A percentile compares a stretch with the other conserved stretches of the same genome.
These are phyloP conservation scores for Erinaceus europaeus DNA, from an alignment of 2,113 vertebrate genomes.

Conservation along the genomic window DNA sequence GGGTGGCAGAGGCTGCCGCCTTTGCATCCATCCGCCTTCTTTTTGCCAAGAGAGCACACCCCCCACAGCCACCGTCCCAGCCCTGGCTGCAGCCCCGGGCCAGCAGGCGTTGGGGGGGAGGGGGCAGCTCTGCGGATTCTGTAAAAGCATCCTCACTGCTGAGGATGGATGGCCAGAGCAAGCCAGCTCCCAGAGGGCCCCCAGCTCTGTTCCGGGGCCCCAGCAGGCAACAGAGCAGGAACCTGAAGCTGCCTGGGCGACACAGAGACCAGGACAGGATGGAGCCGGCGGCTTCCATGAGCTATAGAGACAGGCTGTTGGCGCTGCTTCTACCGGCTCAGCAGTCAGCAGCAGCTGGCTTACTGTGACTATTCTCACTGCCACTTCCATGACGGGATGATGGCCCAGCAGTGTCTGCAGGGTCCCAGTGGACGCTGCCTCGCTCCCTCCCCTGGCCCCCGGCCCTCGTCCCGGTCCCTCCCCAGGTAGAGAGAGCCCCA, in stretches of 20 bases:
- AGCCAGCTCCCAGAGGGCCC: neutral
- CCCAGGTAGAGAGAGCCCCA: neutral
- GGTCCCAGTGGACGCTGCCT: neutral
- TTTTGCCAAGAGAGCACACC: constrained; percentile 47
- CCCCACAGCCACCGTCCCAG: neutral
- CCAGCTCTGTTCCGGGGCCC: too few relatives aligned
- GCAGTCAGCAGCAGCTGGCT: neutral
- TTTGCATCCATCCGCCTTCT: constrained; percentile 22
- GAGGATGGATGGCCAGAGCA: neutral
- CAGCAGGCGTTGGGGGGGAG: too few relatives aligned
- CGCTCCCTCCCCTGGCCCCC: neutral
- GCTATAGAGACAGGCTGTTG: neutral
- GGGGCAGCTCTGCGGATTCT: too few relatives aligned
- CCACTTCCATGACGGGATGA: neutral
- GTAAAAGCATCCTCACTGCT: neutral
- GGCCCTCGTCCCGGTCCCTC: neutral
- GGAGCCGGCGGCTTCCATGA: constrained; percentile 16
- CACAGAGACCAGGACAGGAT: neutral
- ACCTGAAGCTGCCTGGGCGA: too few relatives aligned
- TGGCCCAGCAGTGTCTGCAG: neutral
- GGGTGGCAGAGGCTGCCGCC: constrained; percentile 37
- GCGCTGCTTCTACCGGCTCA: neutral
- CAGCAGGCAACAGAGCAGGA: too few relatives aligned
- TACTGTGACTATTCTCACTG: too few relatives aligned
- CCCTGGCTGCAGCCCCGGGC: too few relatives aligned